Conservation (phyloP, 2,888 invertebrate species). For the Hirtodrosophila trivittata region DNA sequence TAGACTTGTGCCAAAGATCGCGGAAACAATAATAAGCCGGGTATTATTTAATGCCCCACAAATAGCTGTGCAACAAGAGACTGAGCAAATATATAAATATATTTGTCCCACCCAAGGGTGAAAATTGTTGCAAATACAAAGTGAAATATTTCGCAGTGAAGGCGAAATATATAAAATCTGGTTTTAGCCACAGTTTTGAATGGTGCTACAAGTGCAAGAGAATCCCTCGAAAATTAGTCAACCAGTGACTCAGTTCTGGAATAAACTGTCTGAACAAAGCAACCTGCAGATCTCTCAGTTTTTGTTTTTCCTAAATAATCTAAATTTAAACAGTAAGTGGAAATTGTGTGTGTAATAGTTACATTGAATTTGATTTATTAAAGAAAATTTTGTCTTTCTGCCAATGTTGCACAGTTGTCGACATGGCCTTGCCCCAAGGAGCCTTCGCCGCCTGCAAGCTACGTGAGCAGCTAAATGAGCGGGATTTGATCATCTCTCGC, state of each 20-base stretch:
- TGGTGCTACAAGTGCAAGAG: constrained; percentile 54
- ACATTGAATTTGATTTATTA: not conserved
- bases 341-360: not conserved
- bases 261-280: constrained; percentile 34
- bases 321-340: constrained; percentile 50
- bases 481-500: constrained; percentile 85
- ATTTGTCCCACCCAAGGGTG: too few species aligned
- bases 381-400: not conserved
- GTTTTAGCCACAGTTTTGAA: constrained; percentile 50
- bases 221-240: constrained; percentile 54
- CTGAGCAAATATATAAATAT: too few species aligned
- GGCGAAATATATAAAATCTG: constrained; percentile 1
- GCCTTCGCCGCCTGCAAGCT: constrained; percentile 90
- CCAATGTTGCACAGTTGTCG: constrained; percentile 30
- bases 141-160: constrained; percentile 1
- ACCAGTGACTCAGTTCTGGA: constrained; percentile 42
- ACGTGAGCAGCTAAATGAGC: constrained; percentile 83
- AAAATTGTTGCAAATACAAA: too few species aligned
- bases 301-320: constrained; percentile 26
- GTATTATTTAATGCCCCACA: constrained; percentile 42
- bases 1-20: constrained; percentile 18
- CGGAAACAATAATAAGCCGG: constrained; percentile 19
- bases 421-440: constrained; percentile 91
- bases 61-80: constrained; percentile 22
- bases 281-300: constrained; percentile 36